Evolutionary conservation across 2,797 vertebrate species (phyloP).

Genomic region (Syngnathus rostellatus): DNA sequence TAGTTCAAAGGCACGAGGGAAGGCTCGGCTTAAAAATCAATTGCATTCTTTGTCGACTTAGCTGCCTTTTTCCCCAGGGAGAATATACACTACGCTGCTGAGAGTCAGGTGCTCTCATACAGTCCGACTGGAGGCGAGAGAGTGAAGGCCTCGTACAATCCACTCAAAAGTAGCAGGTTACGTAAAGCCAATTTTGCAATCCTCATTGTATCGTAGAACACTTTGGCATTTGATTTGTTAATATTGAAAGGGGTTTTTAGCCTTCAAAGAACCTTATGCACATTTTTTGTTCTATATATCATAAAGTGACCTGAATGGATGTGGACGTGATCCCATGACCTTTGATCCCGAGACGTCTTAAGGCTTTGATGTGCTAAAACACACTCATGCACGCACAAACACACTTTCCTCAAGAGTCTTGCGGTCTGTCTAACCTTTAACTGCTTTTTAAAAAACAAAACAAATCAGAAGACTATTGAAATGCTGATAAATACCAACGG

Average conservation of each 20-base stretch:
- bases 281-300: not conserved
- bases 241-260: not conserved
- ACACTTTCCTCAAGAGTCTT: conserved; percentile 7
- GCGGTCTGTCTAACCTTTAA: conserved; percentile 38
- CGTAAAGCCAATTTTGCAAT: not conserved
- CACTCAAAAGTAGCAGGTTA: not conserved
- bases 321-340: not conserved
- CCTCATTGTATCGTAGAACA: not conserved
- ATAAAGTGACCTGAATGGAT: not conserved
- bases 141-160: conserved; percentile 4
- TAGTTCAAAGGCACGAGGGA: conserved; percentile 44
- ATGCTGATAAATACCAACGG: too few species aligned
- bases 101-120: conserved; percentile 63
- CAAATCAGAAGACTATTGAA: too few species aligned
- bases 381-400: not conserved
- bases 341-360: conserved; percentile 1
- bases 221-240: not conserved
- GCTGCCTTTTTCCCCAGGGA: conserved; percentile 23
- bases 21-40: conserved; percentile 62
- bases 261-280: too few species aligned
- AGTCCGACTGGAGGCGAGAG: conserved; percentile 14
- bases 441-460: conserved; percentile 5
- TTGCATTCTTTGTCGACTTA: conserved; percentile 69
- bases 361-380: not conserved
- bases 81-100: conserved; percentile 43